phyloP scores from a whole-genome alignment of 2,797 vertebrate species.

The Danio tinwini region DNA sequence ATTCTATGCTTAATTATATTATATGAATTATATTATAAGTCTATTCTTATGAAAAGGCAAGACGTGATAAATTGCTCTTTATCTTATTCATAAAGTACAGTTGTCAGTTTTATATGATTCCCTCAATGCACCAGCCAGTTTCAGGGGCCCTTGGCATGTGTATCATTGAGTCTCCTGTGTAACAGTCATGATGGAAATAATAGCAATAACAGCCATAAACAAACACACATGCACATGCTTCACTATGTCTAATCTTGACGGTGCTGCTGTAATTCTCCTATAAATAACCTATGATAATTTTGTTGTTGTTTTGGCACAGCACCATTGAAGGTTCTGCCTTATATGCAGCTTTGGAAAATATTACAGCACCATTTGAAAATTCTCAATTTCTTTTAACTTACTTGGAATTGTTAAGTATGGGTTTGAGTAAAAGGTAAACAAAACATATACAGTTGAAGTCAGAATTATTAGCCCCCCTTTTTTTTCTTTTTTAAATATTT shows the following conservation, averaged over 20 bases:
- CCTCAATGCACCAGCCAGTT: not conserved
- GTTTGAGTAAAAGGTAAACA: too few relatives aligned
- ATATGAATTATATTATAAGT: not conserved
- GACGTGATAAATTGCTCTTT: not conserved
- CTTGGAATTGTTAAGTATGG: too few relatives aligned
- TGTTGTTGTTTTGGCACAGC: too few relatives aligned
- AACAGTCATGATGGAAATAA: slow-evolving; percentile 65
- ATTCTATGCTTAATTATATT: too few relatives aligned
- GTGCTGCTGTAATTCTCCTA: slow-evolving; percentile 64
- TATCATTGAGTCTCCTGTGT: slow-evolving; percentile 53
- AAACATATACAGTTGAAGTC: too few relatives aligned
- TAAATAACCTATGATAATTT: slow-evolving; percentile 8
- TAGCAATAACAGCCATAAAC: slow-evolving; percentile 59
- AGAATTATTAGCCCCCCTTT: too few relatives aligned
- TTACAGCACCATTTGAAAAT: too few relatives aligned
- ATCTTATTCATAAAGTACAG: not conserved
- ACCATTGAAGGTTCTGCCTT: too few relatives aligned
- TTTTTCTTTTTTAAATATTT: too few relatives aligned
- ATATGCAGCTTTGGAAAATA: too few relatives aligned
- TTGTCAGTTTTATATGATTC: not conserved
- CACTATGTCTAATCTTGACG: slow-evolving; percentile 53
- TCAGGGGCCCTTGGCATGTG: not conserved
- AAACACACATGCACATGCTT: slow-evolving; percentile 14
- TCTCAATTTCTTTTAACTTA: too few relatives aligned
- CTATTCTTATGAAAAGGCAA: not conserved